Evolutionary conservation across 2,888 invertebrate species (phyloP).

Genomic region (Mythimna ferrago): DNA sequence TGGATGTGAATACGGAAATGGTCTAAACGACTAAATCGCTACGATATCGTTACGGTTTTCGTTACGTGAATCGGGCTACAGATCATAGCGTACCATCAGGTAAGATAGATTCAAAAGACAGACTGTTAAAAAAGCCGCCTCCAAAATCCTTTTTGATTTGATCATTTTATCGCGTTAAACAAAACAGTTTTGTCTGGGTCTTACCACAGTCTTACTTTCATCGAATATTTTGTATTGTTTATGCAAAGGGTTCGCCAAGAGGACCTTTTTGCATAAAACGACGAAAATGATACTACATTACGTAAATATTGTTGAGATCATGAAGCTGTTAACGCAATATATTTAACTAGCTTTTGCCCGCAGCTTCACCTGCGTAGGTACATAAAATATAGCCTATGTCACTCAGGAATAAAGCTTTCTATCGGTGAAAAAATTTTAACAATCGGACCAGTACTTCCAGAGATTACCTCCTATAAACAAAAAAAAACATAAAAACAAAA

Average conservation of each 20-base stretch:
- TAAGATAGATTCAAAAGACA: background rate
- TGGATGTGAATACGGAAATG: no score
- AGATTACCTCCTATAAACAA: no score
- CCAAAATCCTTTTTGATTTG: constrained; percentile 23
- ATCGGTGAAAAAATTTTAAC: no score
- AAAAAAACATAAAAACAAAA: no score
- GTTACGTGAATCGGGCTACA: no score
- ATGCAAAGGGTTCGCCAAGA: constrained; percentile 20
- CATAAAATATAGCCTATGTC: no score
- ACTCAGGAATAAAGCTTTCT: no score
- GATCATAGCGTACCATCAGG: background rate
- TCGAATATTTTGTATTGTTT: constrained; percentile 39
- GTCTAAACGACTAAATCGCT: no score
- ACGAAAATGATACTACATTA: constrained; percentile 10
- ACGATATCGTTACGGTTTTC: no score
- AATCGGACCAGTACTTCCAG: no score
- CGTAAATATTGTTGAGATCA: background rate
- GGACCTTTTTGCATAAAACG: constrained; percentile 1
- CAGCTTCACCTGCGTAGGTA: no score
- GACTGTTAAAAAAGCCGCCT: background rate
- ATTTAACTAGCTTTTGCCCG: no score
- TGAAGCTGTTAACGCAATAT: background rate
- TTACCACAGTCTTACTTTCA: constrained; percentile 2
- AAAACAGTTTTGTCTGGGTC: constrained; percentile 30
- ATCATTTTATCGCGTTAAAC: constrained; percentile 13